These are phyloP conservation scores for Xestia c-nigrum DNA, from an alignment of 2,888 invertebrate species.

Conservation along the genomic window DNA sequence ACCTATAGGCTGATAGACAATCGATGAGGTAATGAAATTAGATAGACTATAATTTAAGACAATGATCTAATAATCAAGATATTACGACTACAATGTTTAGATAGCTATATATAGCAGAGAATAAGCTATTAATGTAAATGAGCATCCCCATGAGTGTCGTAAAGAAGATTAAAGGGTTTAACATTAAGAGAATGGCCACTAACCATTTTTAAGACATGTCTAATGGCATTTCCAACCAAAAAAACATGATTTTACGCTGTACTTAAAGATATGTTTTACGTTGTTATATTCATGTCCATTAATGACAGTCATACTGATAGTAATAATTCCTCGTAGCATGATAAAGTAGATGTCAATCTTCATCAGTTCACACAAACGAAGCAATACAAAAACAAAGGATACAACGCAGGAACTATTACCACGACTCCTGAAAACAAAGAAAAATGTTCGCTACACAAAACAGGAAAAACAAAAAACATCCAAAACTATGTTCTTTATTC, in stretches of 20 bases:
- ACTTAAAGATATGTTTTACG: background rate
- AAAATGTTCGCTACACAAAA: slow-evolving; percentile 25
- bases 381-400: slow-evolving; percentile 24
- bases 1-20: slow-evolving; percentile 14
- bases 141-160: slow-evolving; percentile 29
- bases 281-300: background rate
- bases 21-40: slow-evolving; percentile 30
- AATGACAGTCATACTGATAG: background rate
- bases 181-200: slow-evolving; percentile 21
- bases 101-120: background rate
- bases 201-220: slow-evolving; percentile 18
- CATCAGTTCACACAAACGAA: slow-evolving; percentile 24
- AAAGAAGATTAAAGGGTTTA: slow-evolving; percentile 50
- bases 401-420: slow-evolving; percentile 21
- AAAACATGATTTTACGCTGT: background rate
- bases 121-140: slow-evolving; percentile 21
- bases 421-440: slow-evolving; percentile 35
- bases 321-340: background rate
- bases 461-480: slow-evolving; percentile 45
- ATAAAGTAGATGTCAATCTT: background rate
- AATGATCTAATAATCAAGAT: slow-evolving; percentile 25
- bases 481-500: slow-evolving; percentile 53
- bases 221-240: slow-evolving; percentile 7
- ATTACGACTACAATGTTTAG: background rate
- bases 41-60: slow-evolving; percentile 42